A percentile compares a stretch with the other conserved stretches of the same genome.
These are phyloP conservation scores for Glaucomys volans DNA, from an alignment of 2,113 vertebrate species.

Conservation along the genomic window DNA sequence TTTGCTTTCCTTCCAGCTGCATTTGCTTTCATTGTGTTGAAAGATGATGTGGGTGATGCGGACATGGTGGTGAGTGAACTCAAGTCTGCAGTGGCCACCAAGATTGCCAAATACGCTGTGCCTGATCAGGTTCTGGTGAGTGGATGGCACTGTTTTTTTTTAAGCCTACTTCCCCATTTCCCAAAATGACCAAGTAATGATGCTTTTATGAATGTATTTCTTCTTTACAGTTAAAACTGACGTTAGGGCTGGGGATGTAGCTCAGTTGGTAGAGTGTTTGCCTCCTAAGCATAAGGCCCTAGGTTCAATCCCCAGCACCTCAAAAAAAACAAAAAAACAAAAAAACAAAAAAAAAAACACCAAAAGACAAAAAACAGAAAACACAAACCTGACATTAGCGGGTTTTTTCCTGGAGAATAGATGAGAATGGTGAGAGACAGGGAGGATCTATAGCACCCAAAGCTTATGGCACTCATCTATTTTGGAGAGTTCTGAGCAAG, in stretches of 20 bases:
- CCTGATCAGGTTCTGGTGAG: slow-evolving; percentile 95
- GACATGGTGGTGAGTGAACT: slow-evolving; percentile 89
- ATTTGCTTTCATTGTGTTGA: slow-evolving; percentile 95
- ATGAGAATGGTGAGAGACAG: neutral
- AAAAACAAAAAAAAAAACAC: too few relatives aligned
- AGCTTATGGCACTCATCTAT: neutral
- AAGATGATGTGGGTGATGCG: slow-evolving; percentile 78
- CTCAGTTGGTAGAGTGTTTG: too few relatives aligned
- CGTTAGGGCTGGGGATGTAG: too few relatives aligned
- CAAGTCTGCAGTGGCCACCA: slow-evolving; percentile 88
- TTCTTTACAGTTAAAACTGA: neutral
- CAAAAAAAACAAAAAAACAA: too few relatives aligned
- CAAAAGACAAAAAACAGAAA: too few relatives aligned
- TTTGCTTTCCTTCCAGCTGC: slow-evolving; percentile 87
- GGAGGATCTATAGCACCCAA: neutral
- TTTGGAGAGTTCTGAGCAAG: neutral
- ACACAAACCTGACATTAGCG: too few relatives aligned
- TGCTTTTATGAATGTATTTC: neutral
- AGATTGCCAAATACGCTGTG: slow-evolving; percentile 95
- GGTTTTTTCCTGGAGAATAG: neutral
- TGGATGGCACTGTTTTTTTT: neutral
- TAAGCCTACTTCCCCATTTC: neutral
- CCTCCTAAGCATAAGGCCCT: too few relatives aligned
- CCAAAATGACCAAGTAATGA: neutral
- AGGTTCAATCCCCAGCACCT: too few relatives aligned